Evolutionary conservation across 2,888 invertebrate genomes (phyloP).

Genomic region (Leptopilina drosophilae): DNA sequence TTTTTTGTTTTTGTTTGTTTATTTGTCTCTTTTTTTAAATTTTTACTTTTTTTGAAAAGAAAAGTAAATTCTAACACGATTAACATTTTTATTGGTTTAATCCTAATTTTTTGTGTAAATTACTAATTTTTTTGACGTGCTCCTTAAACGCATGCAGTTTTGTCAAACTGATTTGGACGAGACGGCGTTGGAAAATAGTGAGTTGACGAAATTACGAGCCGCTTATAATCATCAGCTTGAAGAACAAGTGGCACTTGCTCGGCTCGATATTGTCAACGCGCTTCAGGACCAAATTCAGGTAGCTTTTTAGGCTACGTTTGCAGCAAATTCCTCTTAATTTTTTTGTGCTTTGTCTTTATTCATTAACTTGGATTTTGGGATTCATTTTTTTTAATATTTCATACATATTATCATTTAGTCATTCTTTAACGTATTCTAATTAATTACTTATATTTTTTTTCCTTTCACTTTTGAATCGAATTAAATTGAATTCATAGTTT

Average conservation of each 20-base stretch:
- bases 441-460: too few species aligned
- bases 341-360: slow-evolving; percentile 6
- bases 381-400: too few species aligned
- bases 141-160: slow-evolving; percentile 64
- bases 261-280: slow-evolving; percentile 83
- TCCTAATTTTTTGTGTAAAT: slow-evolving; percentile 51
- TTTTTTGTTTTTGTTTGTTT: too few species aligned
- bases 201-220: slow-evolving; percentile 70
- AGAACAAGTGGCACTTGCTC: slow-evolving; percentile 82
- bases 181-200: slow-evolving; percentile 67
- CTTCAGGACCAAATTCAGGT: slow-evolving; percentile 88
- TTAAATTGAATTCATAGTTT: too few species aligned
- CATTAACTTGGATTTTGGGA: background rate
- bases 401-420: too few species aligned
- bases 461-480: too few species aligned
- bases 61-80: too few species aligned
- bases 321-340: background rate
- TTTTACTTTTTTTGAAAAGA: too few species aligned
- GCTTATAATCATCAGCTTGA: slow-evolving; percentile 77
- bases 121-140: slow-evolving; percentile 60
- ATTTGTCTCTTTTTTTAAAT: too few species aligned
- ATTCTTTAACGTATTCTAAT: too few species aligned
- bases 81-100: background rate
- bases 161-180: slow-evolving; percentile 74
- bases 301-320: slow-evolving; percentile 65